These are phyloP conservation scores for Sinelater perroti DNA, from an alignment of 2,888 invertebrate species.

Conservation along the genomic window DNA sequence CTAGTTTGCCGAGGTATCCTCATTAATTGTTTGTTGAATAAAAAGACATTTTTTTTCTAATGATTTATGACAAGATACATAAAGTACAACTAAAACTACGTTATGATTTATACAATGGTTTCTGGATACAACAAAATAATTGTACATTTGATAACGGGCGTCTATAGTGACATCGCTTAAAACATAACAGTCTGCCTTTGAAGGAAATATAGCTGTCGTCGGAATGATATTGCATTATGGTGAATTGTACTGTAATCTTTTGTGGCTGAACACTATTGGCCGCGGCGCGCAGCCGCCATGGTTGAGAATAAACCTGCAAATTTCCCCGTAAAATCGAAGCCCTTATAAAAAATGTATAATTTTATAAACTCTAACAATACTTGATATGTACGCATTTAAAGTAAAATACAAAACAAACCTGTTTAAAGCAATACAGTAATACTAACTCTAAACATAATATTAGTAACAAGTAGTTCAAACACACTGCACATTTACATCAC, in stretches of 20 bases:
- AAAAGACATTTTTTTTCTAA: conserved; percentile 10
- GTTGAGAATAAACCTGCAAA: conserved; percentile 6
- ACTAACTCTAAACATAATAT: conserved; percentile 25
- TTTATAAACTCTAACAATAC: conserved; percentile 30
- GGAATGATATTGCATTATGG: conserved; percentile 34
- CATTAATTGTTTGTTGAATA: too few species aligned
- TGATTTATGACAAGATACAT: conserved; percentile 30
- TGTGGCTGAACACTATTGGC: conserved; percentile 20
- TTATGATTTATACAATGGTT: conserved; percentile 34
- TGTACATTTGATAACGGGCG: conserved; percentile 27
- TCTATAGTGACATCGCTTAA: conserved; percentile 21
- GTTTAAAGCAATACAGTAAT: conserved; percentile 19
- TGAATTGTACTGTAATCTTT: conserved; percentile 26
- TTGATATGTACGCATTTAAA: conserved; percentile 34
- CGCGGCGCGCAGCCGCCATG: neutral
- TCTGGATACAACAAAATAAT: conserved; percentile 33
- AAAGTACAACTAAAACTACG: conserved; percentile 32
- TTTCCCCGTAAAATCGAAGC: conserved; percentile 16
- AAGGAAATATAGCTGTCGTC: conserved; percentile 22
- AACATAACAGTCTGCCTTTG: conserved; percentile 21
- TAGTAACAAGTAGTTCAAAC: conserved; percentile 31
- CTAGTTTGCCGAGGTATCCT: too few species aligned
- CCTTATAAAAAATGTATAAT: conserved; percentile 25
- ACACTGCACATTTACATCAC: conserved; percentile 15
- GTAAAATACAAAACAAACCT: conserved; percentile 31